Percentiles rank a stretch among this genome's conserved stretches.
Conservation (phyloP, 2,888 invertebrate genomes). For the Biston stratarius region DNA sequence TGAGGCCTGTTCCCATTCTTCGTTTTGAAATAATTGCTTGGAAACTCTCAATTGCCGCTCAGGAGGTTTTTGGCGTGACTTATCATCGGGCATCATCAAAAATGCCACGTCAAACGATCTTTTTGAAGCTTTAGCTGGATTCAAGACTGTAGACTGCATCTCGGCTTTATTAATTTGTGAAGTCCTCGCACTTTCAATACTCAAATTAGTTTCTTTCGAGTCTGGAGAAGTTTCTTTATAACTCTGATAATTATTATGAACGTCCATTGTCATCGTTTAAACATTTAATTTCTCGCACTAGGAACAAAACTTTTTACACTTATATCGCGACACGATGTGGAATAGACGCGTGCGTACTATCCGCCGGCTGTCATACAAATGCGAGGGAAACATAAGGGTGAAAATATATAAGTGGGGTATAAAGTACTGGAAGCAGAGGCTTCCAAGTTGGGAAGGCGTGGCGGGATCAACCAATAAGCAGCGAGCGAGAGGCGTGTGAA, state of each 20-base stretch:
- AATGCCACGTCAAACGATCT: conserved; percentile 96
- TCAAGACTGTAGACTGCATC: conserved; percentile 71
- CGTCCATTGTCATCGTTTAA: conserved; percentile 90
- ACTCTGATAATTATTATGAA: conserved; percentile 84
- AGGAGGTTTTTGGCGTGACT: conserved; percentile 88
- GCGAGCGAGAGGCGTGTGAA: conserved; percentile 73
- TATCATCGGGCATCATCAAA: conserved; percentile 95
- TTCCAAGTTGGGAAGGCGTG: conserved; percentile 76
- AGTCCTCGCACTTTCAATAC: conserved; percentile 82
- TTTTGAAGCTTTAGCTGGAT: conserved; percentile 85
- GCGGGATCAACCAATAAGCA: conserved; percentile 70
- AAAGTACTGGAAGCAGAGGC: conserved; percentile 80
- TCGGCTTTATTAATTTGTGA: conserved; percentile 73
- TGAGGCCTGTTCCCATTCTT: conserved; percentile 78
- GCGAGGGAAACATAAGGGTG: conserved; percentile 82
- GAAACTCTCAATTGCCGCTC: conserved; percentile 85
- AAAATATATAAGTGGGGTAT: conserved; percentile 85
- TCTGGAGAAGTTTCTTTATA: conserved; percentile 82
- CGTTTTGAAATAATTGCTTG: conserved; percentile 80
- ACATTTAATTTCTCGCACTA: conserved; percentile 75
- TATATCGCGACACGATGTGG: conserved; percentile 69
- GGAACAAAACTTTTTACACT: conserved; percentile 79
- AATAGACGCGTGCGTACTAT: conserved; percentile 78
- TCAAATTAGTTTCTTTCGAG: conserved; percentile 77
- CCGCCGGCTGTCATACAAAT: conserved; percentile 77